phyloP scores from a whole-genome alignment of 37 sponge, comb jelly and placozoan genomes.

The Cladorhizidae sp. region DNA sequence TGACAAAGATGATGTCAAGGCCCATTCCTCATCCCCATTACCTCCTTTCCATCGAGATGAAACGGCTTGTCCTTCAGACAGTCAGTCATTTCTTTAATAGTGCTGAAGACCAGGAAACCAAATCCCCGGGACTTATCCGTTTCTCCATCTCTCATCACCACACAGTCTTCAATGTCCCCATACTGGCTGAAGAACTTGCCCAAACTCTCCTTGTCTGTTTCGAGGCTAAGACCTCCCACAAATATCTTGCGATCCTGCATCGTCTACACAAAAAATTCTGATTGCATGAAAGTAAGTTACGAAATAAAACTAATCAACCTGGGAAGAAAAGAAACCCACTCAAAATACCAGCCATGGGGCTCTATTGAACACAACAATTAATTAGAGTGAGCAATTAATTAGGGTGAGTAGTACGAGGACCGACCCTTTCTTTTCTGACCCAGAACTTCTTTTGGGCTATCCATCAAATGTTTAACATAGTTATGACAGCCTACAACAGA shows the following conservation, averaged over 20 bases:
- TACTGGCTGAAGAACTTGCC: slow-evolving; percentile 34
- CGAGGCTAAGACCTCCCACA: slow-evolving; percentile 49
- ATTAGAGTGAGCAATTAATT: no score
- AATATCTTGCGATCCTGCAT: slow-evolving; percentile 60
- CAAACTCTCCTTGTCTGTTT: slow-evolving; percentile 37
- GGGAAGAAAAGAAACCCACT: no score
- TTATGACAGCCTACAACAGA: no score
- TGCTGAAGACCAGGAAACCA: slow-evolving; percentile 55
- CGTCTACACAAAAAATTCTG: not conserved
- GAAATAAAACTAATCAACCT: no score
- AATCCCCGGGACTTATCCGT: slow-evolving; percentile 62
- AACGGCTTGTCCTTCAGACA: slow-evolving; percentile 39
- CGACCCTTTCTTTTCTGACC: no score
- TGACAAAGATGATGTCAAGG: no score
- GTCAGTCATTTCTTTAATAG: slow-evolving; percentile 1
- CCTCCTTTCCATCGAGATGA: slow-evolving; percentile 40
- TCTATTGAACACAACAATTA: no score
- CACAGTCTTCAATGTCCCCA: slow-evolving; percentile 58
- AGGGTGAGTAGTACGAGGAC: no score
- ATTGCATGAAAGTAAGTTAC: not conserved
- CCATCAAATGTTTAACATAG: no score
- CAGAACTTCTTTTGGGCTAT: no score
- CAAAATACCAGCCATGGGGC: no score
- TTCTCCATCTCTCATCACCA: slow-evolving; percentile 54
- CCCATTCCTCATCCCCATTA: not conserved